Evolutionary conservation across 1,140 invertebrate genomes (phyloP).

Genomic region (Thaumatotibia leucotreta): DNA sequence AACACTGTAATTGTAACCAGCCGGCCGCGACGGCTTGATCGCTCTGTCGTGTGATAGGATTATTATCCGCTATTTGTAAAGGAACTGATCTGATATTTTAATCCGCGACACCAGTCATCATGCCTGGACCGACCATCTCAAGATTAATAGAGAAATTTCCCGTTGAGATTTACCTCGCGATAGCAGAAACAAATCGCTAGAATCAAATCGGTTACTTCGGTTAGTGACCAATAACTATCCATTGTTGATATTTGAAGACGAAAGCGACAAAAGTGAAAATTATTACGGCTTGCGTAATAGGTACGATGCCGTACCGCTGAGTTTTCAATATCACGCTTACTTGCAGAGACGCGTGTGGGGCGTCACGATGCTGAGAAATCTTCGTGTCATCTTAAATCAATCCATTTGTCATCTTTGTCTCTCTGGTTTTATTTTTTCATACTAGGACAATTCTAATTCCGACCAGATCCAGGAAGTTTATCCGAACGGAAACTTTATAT

Average conservation of each 20-base stretch:
- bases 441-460: neutral
- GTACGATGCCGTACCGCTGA: neutral
- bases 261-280: slow-evolving; percentile 14
- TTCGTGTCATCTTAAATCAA: slow-evolving; percentile 2
- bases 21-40: slow-evolving; percentile 11
- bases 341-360: slow-evolving; percentile 1
- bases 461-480: neutral
- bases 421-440: neutral
- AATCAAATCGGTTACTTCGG: slow-evolving; percentile 7
- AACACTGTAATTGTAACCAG: slow-evolving; percentile 33
- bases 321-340: slow-evolving; percentile 13
- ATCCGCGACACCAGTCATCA: neutral
- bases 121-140: neutral
- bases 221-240: slow-evolving; percentile 4
- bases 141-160: neutral
- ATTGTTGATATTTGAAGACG: slow-evolving; percentile 11
- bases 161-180: neutral
- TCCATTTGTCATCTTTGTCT: neutral
- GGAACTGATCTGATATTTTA: slow-evolving; percentile 7
- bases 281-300: slow-evolving; percentile 7
- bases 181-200: neutral
- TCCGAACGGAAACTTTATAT: neutral
- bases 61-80: slow-evolving; percentile 11
- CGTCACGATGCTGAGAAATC: slow-evolving; percentile 1
- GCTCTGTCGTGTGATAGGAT: slow-evolving; percentile 11